Evolutionary conservation across 2,113 vertebrate species (phyloP), one percentile per base, ranked within the genome.

Genomic region (Notothenia coriiceps): DNA sequence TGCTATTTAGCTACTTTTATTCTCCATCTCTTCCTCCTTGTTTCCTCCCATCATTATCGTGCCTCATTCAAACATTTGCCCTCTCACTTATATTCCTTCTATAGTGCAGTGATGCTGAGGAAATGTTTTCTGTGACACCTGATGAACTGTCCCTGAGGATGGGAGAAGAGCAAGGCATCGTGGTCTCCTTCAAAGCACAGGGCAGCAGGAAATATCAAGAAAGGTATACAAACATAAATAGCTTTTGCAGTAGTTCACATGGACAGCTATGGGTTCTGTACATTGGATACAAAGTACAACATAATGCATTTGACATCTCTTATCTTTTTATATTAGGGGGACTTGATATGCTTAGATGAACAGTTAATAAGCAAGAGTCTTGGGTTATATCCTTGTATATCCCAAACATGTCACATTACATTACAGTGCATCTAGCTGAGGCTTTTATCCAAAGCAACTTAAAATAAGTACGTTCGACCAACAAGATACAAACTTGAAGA

Each of bases 121-220:
- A 85, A 80, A 88, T 91, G 83, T 99, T 99, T 91, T 93, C 92
- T 51, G 96, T 97, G 73, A 92, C 95, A 9, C 97, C 98, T 60
- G 92, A 95, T 15, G 92, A 94, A 79, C 93, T 99, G 1, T 92
- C 92, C 11, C 95, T 99, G 79, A 88, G 74, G 83, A 95, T 96
- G 62, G 97, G 94, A 89, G 97, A 98, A 90, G 96, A 98, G 69
- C 86, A 76, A 69, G 79, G 91, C 77, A 89, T 98, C 17, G 69
- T 74, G 43, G 89, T 99, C 59, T 93, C 92, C 6, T 99, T 97
- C 93, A 94, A 86, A 82, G 95, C 97, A 22, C 91, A 94, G 71
- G 89, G 67, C 8, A 1, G 61, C 64, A 88, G 79, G 2, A 22
- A 66, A 77, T 83, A 33, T 80, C 93, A 87, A 80, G 95, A 97